Percentiles rank a stretch among this genome's conserved stretches.
phyloP scores from a whole-genome alignment of 2,797 vertebrate species.

The Clarias laeviceps region DNA sequence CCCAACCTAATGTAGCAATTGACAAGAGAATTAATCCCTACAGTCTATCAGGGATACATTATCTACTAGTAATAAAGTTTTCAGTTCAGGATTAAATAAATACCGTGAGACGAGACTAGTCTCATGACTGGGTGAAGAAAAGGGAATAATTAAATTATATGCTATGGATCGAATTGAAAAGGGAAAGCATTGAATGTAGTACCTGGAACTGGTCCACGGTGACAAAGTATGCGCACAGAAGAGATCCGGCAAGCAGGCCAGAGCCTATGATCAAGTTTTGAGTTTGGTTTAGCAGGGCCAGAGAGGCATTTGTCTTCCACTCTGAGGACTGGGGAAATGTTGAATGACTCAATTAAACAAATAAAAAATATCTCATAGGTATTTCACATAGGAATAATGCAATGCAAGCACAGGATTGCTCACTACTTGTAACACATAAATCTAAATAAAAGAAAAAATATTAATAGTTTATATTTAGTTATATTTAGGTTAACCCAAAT shows the following conservation, averaged over 20 bases:
- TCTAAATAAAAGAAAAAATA: neutral
- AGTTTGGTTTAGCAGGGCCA: conserved; percentile 88
- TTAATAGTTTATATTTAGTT: too few species aligned
- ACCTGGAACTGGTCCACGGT: conserved; percentile 82
- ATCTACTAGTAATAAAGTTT: neutral
- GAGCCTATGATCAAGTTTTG: conserved; percentile 88
- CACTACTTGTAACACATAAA: neutral
- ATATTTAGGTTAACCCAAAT: neutral
- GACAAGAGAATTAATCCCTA: neutral
- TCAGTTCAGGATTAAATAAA: neutral
- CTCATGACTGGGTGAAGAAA: neutral
- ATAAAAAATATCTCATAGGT: neutral
- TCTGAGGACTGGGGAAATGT: conserved; percentile 74
- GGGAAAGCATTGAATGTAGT: conserved; percentile 5
- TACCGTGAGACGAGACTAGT: neutral
- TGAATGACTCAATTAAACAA: neutral
- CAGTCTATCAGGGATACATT: neutral
- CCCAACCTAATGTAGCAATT: conserved; percentile 79
- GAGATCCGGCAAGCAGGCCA: conserved; percentile 85
- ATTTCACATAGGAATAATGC: neutral
- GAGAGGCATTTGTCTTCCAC: conserved; percentile 86
- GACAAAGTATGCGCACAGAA: conserved; percentile 86
- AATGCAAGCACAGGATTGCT: neutral
- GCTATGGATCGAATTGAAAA: neutral
- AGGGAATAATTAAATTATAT: neutral